These are phyloP conservation scores for Leptinotarsa lineolata DNA, from an alignment of 1,140 invertebrate species.

Conservation along the genomic window DNA sequence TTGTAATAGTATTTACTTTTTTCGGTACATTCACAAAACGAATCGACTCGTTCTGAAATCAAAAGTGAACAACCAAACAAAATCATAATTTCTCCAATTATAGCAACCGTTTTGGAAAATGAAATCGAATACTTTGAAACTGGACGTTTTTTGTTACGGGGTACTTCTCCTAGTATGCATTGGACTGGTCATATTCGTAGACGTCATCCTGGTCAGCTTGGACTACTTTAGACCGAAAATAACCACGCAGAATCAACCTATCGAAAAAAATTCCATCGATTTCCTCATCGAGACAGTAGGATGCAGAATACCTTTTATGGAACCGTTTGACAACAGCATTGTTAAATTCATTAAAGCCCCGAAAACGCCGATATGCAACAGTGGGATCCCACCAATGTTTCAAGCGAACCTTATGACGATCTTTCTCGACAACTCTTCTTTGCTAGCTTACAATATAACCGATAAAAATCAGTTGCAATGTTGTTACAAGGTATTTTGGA, in stretches of 20 bases:
- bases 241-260: neutral
- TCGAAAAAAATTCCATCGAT: constrained; percentile 39
- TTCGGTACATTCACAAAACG: no score
- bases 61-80: no score
- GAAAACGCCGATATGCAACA: constrained; percentile 56
- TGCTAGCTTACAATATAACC: constrained; percentile 60
- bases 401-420: constrained; percentile 67
- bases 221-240: neutral
- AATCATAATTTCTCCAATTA: no score
- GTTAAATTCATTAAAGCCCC: constrained; percentile 56
- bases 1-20: no score
- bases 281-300: constrained; percentile 71
- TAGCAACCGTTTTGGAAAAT: no score
- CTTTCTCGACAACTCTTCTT: constrained; percentile 57
- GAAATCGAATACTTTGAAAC: no score
- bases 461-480: constrained; percentile 60
- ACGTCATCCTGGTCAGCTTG: constrained; percentile 33
- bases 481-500: constrained; percentile 66
- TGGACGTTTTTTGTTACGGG: neutral
- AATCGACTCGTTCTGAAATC: no score
- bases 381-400: constrained; percentile 61
- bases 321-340: constrained; percentile 68
- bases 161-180: constrained; percentile 29
- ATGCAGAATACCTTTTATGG: constrained; percentile 78
- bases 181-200: constrained; percentile 32